These are phyloP conservation scores for Zingel zingel DNA, from an alignment of 2,113 vertebrate species.

Conservation along the genomic window DNA sequence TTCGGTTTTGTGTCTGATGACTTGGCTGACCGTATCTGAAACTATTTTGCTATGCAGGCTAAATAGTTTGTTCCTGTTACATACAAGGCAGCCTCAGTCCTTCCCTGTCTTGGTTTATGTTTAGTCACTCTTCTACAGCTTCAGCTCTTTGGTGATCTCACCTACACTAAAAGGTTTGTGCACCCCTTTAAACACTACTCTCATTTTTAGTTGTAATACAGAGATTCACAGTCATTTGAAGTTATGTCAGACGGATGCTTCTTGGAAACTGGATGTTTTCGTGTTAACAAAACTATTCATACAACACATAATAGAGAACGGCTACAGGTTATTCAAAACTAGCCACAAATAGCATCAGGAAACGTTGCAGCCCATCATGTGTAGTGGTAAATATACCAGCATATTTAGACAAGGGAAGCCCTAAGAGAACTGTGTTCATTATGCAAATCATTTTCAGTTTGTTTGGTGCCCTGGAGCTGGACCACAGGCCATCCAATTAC, in stretches of 20 bases:
- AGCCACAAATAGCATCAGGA: constrained; percentile 30
- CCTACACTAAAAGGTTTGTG: background rate
- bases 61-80: background rate
- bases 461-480: constrained; percentile 43
- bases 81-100: background rate
- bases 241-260: background rate
- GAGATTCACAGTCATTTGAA: background rate
- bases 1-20: background rate
- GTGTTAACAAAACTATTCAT: background rate
- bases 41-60: background rate
- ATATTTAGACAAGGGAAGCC: constrained; percentile 50
- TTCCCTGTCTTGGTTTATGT: background rate
- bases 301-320: background rate
- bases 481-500: constrained; percentile 33
- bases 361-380: constrained; percentile 11
- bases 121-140: background rate
- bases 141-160: background rate
- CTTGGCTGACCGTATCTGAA: background rate
- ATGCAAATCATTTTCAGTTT: constrained; percentile 57
- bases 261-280: background rate
- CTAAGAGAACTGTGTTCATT: constrained; percentile 50
- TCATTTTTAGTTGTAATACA: background rate
- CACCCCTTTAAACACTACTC: background rate
- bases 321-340: constrained; percentile 22
- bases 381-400: constrained; percentile 20